phyloP scores from a whole-genome alignment of 2,888 invertebrate species.

The Andrena minutula region DNA sequence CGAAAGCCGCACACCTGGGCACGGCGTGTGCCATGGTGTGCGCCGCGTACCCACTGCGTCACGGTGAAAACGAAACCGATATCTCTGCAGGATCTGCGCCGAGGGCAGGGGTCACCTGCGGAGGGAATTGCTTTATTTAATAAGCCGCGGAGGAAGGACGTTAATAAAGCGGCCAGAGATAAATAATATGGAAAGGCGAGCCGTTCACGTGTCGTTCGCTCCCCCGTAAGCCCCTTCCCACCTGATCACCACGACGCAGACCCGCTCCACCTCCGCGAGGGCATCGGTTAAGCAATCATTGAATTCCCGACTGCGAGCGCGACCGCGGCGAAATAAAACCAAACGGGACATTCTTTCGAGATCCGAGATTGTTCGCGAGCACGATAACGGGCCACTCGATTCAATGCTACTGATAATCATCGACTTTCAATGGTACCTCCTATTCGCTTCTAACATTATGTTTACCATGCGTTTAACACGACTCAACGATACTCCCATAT shows the following conservation, averaged over 20 bases:
- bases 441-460: conserved; percentile 32
- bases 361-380: conserved; percentile 10
- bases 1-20: conserved; percentile 10
- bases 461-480: conserved; percentile 19
- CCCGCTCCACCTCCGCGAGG: conserved; percentile 24
- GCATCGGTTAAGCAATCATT: conserved; percentile 54
- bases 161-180: conserved; percentile 78
- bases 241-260: not conserved
- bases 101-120: conserved; percentile 76
- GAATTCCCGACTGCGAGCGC: conserved; percentile 12
- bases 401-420: conserved; percentile 34
- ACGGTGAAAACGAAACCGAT: conserved; percentile 77
- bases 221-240: not conserved
- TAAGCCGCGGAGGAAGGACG: conserved; percentile 79
- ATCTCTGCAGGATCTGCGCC: conserved; percentile 76
- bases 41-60: conserved; percentile 50
- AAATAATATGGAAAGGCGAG: conserved; percentile 74
- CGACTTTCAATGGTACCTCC: conserved; percentile 25
- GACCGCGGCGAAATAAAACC: conserved; percentile 21
- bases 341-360: conserved; percentile 26
- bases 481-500: conserved; percentile 11
- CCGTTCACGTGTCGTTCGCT: conserved; percentile 69
- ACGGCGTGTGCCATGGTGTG: conserved; percentile 18
- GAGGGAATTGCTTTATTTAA: conserved; percentile 83
- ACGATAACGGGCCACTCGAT: conserved; percentile 13